phyloP scores from a whole-genome alignment of 2,888 invertebrate species.

The Drosophila fungiperda region DNA sequence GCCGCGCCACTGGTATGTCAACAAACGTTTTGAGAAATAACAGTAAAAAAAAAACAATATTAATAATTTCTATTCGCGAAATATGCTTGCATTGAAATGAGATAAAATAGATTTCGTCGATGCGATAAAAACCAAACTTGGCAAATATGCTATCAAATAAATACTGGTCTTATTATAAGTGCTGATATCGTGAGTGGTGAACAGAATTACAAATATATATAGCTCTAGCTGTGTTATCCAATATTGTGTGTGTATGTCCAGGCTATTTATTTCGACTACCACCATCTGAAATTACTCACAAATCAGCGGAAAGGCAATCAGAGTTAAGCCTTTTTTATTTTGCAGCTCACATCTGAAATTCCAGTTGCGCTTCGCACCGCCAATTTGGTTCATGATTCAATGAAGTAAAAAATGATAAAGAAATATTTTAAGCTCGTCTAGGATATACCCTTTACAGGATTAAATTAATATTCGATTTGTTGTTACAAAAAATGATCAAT shows the following conservation, averaged over 20 bases:
- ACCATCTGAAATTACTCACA: slow-evolving; percentile 10
- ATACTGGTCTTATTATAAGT: not conserved
- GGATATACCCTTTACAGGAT: slow-evolving; percentile 6
- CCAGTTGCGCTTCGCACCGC: slow-evolving; percentile 22
- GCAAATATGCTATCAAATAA: not conserved
- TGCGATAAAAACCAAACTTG: not conserved
- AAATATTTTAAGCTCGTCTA: not conserved
- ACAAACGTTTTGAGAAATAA: slow-evolving; percentile 53
- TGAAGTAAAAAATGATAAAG: not conserved
- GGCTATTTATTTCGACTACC: slow-evolving; percentile 5
- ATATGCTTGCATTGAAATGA: slow-evolving; percentile 25
- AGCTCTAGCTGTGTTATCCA: not conserved
- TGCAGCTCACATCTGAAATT: slow-evolving; percentile 25
- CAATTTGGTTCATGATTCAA: slow-evolving; percentile 35
- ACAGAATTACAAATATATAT: not conserved
- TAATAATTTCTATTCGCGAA: slow-evolving; percentile 51
- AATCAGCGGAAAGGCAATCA: slow-evolving; percentile 47
- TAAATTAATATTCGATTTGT: not conserved
- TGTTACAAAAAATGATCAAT: not conserved
- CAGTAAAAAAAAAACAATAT: slow-evolving; percentile 30
- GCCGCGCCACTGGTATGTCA: slow-evolving; percentile 52
- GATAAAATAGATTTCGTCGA: slow-evolving; percentile 18
- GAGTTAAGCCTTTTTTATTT: slow-evolving; percentile 50
- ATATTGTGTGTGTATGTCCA: not conserved
- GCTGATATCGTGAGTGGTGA: not conserved